Evolutionary conservation across 2,888 invertebrate species (phyloP).

Genomic region (Plutella xylostella): DNA sequence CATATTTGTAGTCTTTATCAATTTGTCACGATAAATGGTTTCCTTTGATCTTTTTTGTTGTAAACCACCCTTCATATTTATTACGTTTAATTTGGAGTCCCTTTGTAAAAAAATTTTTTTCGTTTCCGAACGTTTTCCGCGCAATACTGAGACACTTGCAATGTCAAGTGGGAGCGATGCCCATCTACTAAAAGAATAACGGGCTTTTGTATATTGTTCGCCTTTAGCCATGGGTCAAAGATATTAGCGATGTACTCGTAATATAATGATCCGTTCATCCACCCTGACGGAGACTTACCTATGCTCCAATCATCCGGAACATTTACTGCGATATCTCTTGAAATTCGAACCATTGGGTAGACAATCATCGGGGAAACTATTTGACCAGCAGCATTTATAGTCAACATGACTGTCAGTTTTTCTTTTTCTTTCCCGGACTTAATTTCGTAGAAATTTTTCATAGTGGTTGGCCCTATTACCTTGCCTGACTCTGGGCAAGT

Average conservation of each 20-base stretch:
- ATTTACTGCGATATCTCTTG: slow-evolving; percentile 13
- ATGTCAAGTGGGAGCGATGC: slow-evolving; percentile 33
- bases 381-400: slow-evolving; percentile 12
- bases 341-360: slow-evolving; percentile 11
- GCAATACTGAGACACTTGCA: slow-evolving; percentile 33
- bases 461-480: slow-evolving; percentile 13
- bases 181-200: slow-evolving; percentile 37
- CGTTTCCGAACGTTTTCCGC: no score
- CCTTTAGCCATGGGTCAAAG: slow-evolving; percentile 29
- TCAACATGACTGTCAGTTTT: slow-evolving; percentile 12
- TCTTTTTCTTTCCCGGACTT: slow-evolving; percentile 16
- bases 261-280: slow-evolving; percentile 36
- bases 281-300: slow-evolving; percentile 35
- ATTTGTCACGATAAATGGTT: no score
- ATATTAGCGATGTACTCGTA: slow-evolving; percentile 35
- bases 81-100: no score
- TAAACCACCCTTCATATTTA: no score
- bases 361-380: slow-evolving; percentile 14
- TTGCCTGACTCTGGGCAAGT: slow-evolving; percentile 15
- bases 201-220: slow-evolving; percentile 27
- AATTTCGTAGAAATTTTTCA: slow-evolving; percentile 14
- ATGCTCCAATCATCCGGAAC: slow-evolving; percentile 29
- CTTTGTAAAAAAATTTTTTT: no score
- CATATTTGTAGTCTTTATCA: no score
- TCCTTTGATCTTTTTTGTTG: no score